Conservation (phyloP, 2,888 invertebrate genomes). For the Ischnus inquisitorius region DNA sequence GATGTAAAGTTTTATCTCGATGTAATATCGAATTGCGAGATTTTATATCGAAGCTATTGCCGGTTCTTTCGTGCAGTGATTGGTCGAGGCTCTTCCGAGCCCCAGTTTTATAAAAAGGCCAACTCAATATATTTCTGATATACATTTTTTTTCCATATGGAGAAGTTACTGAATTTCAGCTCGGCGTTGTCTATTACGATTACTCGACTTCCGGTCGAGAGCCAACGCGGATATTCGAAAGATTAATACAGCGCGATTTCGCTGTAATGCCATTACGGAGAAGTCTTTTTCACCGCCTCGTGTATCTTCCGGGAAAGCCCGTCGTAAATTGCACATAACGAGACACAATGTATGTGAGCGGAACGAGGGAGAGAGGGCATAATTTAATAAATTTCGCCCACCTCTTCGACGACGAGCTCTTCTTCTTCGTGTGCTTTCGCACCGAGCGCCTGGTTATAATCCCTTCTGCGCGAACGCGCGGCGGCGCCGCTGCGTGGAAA, state of each 20-base stretch:
- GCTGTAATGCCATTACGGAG: slow-evolving; percentile 37
- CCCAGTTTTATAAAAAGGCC: too few relatives aligned
- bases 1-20: too few relatives aligned
- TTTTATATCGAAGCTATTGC: too few relatives aligned
- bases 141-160: too few relatives aligned
- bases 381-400: slow-evolving; percentile 51
- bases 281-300: slow-evolving; percentile 24
- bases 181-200: background rate
- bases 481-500: slow-evolving; percentile 15
- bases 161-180: background rate
- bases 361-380: slow-evolving; percentile 33
- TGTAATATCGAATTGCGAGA: too few relatives aligned
- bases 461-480: background rate
- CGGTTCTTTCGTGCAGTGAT: too few relatives aligned
- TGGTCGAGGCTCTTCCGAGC: too few relatives aligned
- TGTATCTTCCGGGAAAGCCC: slow-evolving; percentile 27
- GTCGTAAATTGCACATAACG: slow-evolving; percentile 62
- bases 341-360: slow-evolving; percentile 52
- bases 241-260: slow-evolving; percentile 5
- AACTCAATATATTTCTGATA: too few relatives aligned
- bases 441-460: slow-evolving; percentile 33
- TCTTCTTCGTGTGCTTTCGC: slow-evolving; percentile 44
- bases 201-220: background rate
- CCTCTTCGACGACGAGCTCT: slow-evolving; percentile 48
- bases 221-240: background rate